A percentile compares a stretch with the other conserved stretches of the same genome.
Conservation (phyloP, 2,113 vertebrate genomes). For the Chaetorhynchus papuensis region DNA sequence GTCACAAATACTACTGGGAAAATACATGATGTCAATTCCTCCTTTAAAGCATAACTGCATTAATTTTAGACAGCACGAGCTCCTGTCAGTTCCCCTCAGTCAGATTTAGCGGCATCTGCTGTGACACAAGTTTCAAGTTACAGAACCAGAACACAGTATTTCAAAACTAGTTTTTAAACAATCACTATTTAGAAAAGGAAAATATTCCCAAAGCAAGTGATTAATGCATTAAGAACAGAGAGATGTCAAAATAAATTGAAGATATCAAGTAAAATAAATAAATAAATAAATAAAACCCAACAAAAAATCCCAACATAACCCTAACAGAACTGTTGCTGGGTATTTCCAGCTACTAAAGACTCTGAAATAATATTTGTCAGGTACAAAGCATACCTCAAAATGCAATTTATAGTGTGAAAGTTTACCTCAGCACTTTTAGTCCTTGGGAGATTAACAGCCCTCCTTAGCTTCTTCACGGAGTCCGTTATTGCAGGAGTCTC, state of each 20-base stretch:
- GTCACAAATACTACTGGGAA: neutral
- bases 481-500: slow-evolving; percentile 87
- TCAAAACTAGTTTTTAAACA: neutral
- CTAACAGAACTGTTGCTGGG: neutral
- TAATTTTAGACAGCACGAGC: neutral
- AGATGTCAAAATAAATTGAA: neutral
- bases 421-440: slow-evolving; percentile 83
- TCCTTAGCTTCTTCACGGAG: slow-evolving; percentile 85
- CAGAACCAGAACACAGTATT: neutral
- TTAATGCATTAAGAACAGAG: neutral
- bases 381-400: neutral
- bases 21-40: neutral
- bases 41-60: neutral
- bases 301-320: neutral
- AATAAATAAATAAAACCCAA: neutral
- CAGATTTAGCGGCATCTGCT: neutral
- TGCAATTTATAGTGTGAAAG: neutral
- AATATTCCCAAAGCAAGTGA: neutral
- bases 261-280: neutral
- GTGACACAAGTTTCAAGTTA: neutral
- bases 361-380: neutral
- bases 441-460: slow-evolving; percentile 84
- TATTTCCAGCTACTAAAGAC: neutral
- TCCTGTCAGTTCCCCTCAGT: neutral
- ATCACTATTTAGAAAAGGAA: neutral